Evolutionary conservation across 2,888 invertebrate species (phyloP).

Genomic region (Tetragnatha montana): DNA sequence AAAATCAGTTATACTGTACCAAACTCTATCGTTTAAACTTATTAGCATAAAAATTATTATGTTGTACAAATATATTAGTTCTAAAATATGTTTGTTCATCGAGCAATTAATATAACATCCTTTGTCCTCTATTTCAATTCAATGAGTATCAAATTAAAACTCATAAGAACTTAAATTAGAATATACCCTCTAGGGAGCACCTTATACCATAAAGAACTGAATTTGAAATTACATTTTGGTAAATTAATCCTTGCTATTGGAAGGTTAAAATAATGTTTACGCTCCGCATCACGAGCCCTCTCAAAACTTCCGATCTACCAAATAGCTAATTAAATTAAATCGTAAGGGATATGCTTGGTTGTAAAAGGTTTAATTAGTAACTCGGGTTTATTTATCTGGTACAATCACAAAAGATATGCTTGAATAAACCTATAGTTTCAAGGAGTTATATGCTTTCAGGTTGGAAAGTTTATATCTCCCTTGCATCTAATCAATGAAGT

Average conservation of each 20-base stretch:
- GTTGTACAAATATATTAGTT: too few species aligned
- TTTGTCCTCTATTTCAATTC: too few species aligned
- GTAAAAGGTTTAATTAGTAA: neutral
- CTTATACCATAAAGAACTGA: neutral
- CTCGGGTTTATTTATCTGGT: neutral
- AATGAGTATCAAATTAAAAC: too few species aligned
- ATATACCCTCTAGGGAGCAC: neutral
- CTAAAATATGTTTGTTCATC: too few species aligned
- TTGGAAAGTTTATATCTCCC: neutral
- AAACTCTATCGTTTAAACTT: too few species aligned
- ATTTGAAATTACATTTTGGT: neutral
- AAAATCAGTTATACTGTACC: too few species aligned
- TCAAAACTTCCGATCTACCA: neutral
- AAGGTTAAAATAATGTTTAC: neutral
- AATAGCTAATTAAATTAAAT: neutral
- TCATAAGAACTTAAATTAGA: too few species aligned
- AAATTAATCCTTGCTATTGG: neutral
- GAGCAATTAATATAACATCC: too few species aligned
- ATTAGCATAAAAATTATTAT: too few species aligned
- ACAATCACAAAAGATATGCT: neutral
- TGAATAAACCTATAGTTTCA: neutral
- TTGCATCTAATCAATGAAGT: neutral
- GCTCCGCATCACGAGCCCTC: neutral
- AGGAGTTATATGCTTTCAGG: neutral
- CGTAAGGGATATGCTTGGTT: neutral